phyloP scores from a whole-genome alignment of 2,113 vertebrate genomes.

The Caranx melampygus region DNA sequence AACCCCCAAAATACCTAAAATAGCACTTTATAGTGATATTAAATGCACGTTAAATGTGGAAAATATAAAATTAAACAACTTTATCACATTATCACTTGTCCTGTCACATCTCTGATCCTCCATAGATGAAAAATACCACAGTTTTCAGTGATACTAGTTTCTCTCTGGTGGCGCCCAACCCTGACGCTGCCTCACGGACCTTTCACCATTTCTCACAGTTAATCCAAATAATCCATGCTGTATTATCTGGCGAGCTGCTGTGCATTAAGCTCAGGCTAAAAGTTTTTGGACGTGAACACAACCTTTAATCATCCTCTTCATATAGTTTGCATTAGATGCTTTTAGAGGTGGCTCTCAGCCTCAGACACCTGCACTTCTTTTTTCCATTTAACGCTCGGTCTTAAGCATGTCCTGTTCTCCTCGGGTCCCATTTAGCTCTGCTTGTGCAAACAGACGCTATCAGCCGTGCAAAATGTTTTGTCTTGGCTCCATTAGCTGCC shows the following conservation, averaged over 20 bases:
- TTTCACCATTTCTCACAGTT: slow-evolving; percentile 43
- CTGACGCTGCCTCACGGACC: slow-evolving; percentile 7
- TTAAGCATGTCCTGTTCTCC: slow-evolving; percentile 51
- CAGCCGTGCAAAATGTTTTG: slow-evolving; percentile 65
- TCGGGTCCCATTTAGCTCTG: slow-evolving; percentile 50
- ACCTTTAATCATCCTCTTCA: slow-evolving; percentile 64
- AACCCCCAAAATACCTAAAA: too few species aligned
- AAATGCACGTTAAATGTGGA: too few species aligned
- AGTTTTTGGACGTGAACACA: slow-evolving; percentile 30
- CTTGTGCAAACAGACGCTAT: slow-evolving; percentile 75
- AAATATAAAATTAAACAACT: too few species aligned
- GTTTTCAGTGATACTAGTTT: not conserved
- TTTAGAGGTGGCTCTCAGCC: slow-evolving; percentile 43
- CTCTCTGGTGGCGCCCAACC: not conserved
- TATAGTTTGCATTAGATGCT: slow-evolving; percentile 63
- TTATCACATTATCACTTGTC: too few species aligned
- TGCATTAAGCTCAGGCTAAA: slow-evolving; percentile 53
- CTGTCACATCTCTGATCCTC: too few species aligned
- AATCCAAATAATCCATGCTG: slow-evolving; percentile 56
- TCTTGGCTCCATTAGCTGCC: slow-evolving; percentile 75
- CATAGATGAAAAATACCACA: too few species aligned
- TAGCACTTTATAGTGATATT: too few species aligned
- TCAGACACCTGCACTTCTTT: slow-evolving; percentile 35
- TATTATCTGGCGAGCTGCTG: slow-evolving; percentile 20
- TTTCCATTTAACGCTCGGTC: slow-evolving; percentile 47